Evolutionary conservation across 2,888 invertebrate species (phyloP).

Genomic region (Petrolisthes cinctipes): DNA sequence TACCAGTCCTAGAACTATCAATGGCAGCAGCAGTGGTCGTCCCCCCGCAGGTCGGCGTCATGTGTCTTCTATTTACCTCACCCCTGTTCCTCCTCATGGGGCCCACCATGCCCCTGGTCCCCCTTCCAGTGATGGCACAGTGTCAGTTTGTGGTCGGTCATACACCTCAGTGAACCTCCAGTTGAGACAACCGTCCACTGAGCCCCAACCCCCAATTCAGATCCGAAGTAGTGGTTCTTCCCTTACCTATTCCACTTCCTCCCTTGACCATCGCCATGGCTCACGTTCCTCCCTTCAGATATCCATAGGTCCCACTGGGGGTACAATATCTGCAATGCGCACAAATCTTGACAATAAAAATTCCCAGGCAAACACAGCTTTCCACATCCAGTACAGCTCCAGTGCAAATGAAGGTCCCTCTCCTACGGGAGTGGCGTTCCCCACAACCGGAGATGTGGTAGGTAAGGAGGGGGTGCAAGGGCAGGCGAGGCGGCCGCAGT

Average conservation of each 20-base stretch:
- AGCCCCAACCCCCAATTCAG: constrained; percentile 63
- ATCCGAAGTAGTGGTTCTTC: constrained; percentile 62
- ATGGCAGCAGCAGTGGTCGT: constrained; percentile 44
- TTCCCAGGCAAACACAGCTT: constrained; percentile 63
- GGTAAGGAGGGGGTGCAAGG: constrained; percentile 53
- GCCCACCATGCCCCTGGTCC: constrained; percentile 62
- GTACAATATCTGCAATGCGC: constrained; percentile 65
- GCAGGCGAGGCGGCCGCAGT: constrained; percentile 49
- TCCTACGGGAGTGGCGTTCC: constrained; percentile 52
- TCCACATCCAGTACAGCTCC: constrained; percentile 65
- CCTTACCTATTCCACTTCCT: constrained; percentile 65
- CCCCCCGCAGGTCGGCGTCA: constrained; percentile 59
- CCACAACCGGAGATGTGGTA: constrained; percentile 55
- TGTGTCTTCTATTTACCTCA: constrained; percentile 49
- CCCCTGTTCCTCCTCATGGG: constrained; percentile 62
- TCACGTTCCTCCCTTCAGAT: constrained; percentile 65
- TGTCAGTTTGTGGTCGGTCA: constrained; percentile 59
- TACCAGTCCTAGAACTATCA: constrained; percentile 19
- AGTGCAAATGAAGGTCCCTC: constrained; percentile 52
- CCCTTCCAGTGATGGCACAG: constrained; percentile 56
- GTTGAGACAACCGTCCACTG: constrained; percentile 61
- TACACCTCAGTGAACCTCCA: constrained; percentile 64
- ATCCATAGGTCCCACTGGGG: constrained; percentile 65
- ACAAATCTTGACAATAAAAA: constrained; percentile 64
- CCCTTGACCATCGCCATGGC: constrained; percentile 63